Percentiles rank a stretch among this genome's conserved stretches.
phyloP scores from a whole-genome alignment of 1,140 invertebrate genomes.

The Magallana ariakensis region DNA sequence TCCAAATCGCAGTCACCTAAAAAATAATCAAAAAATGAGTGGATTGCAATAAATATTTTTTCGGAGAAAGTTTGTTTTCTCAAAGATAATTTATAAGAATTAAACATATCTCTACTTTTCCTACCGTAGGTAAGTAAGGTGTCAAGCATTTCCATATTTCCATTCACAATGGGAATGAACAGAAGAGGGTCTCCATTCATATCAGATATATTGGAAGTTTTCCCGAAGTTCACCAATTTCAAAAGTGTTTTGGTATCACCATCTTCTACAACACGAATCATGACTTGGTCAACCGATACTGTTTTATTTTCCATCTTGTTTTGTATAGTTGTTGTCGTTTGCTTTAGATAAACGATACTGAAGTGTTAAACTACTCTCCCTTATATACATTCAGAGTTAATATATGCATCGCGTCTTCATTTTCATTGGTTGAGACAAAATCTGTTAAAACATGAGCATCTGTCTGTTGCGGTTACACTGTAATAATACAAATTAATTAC shows the following conservation, averaged over 20 bases:
- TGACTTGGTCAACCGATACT: background rate
- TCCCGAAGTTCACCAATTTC: background rate
- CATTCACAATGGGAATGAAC: background rate
- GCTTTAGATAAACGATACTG: background rate
- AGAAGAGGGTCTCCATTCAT: background rate
- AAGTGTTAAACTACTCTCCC: background rate
- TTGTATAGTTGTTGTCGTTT: background rate
- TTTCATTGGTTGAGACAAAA: background rate
- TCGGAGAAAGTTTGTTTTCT: background rate
- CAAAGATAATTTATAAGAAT: background rate
- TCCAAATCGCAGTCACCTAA: background rate
- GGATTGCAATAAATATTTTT: background rate
- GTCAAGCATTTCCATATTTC: conserved; percentile 7
- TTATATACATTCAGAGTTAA: background rate
- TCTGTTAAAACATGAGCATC: background rate
- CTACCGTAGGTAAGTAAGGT: background rate
- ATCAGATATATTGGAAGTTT: background rate
- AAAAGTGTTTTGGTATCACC: background rate
- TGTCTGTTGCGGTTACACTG: background rate
- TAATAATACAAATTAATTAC: conserved; percentile 12
- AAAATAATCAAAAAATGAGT: background rate
- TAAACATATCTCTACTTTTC: background rate
- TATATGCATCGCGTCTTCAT: background rate
- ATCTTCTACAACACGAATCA: background rate
- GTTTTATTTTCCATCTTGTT: background rate